Base-by-base conservation (phyloP, 1,140 invertebrate species). In the Drosophila subpulchrella region DNA sequence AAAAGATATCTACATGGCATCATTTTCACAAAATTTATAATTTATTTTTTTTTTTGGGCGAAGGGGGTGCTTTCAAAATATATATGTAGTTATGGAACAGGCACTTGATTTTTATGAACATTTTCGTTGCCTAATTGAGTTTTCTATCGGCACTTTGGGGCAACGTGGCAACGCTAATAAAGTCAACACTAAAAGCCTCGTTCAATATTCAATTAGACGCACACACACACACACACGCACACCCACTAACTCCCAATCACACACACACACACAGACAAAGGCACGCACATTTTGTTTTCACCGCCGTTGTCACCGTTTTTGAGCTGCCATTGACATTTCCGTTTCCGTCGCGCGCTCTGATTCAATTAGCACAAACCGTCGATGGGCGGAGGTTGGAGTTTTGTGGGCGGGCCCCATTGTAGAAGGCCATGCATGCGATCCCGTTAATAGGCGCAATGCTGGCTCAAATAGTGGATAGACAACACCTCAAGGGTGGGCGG, bases 161-260 rank as follows among this genome's bases (percentile, higher is more conserved):
- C 66, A 76, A 71, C 59, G 78, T 65, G 75, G 78, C 83, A 81
- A 54, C 83, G 66, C 79, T 86, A 86, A 88, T 86, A 76, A 88
- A 86, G 79, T 86, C 66, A 88, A 79, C 79, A 79, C 83, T 89
- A 88, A 88, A 88, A 88, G 83, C 83, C 84, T 88, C 80, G 76
- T 89, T 88, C 84, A 83, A 88, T 88, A 88, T 88, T 88, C 84
- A 88, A 89, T 88, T 89, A 88, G 68, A 68, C 65, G 47, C 75
- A 57, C 51, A 62, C 73, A 42, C 58, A 53, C 58, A 41, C 46
- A 27, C 63, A 50, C 65, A 42, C 53, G 24, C 61, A 55, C 46
- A 59, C 44, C 30, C 44, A 50, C 17, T 47, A 44, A 39, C 46
- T 15, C 34, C 15, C 56, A 67, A 27, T 11, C 38, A 56, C 30